Base-by-base conservation (phyloP, 1,140 invertebrate species). In the Ganaspis sp. region DNA sequence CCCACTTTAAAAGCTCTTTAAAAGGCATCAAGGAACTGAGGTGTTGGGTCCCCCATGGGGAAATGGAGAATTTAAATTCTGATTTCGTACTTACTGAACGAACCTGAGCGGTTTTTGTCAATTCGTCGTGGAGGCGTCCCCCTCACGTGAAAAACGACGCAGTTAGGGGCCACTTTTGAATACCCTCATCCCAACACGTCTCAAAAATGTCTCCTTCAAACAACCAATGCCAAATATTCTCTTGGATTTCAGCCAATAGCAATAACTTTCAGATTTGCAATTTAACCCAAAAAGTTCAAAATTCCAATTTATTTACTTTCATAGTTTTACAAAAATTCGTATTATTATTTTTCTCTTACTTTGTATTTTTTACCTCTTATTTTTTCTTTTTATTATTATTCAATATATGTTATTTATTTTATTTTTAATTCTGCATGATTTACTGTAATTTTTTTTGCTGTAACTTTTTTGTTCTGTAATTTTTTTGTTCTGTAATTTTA, bases 51-150 rank as follows among this genome's bases (percentile, higher is more conserved):
- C 42, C 45, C 45, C 45, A 49, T 49, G 15, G 29, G n/a, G 23
- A 34, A 29, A 64, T 8, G 21, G 26, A 64, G 58, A 64, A 29
- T 64, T 64, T 29, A 64, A 64, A 64, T 29, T 64, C 23, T 29
- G 5, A 64, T 26, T 29, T 64, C 58, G 26, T 64, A 64, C 58
- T 29, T 29, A 26, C 58, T n/a, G 29, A 64, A 12, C 26, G 23
- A 64, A 64, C 6, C 11, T 11, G 8, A 64, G 26, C 21, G 12
- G 26, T 34, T 29, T 29, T 64, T 29, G 23, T 64, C 26, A 26
- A n/a, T 9, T 64, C 23, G 58, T 34, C 23, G 12, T 64, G 15
- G 3, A 64, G 58, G 12, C 58, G 58, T 29, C 23, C 45, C 45
- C n/a, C 12, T 15, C 23, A 64, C 8, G 26, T n/a, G 26, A 64